A percentile compares a stretch with the other conserved stretches of the same genome.
phyloP scores from a whole-genome alignment of 1,140 invertebrate genomes.

The Drosophila ercepeae region DNA sequence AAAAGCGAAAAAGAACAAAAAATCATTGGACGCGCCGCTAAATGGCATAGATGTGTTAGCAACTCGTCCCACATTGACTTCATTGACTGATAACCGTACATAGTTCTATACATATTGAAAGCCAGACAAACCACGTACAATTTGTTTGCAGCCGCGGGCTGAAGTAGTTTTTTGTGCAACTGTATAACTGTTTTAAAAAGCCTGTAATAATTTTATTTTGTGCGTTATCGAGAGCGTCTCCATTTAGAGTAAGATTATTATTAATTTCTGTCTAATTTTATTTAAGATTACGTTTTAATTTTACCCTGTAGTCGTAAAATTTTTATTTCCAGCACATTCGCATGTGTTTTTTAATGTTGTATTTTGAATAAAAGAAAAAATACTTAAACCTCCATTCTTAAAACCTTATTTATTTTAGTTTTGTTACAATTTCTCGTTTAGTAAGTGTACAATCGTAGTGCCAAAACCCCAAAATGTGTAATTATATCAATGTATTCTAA shows the following conservation, averaged over 20 bases:
- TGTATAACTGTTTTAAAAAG: conserved; percentile 50
- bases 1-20: conserved; percentile 64
- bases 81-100: conserved; percentile 73
- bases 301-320: conserved; percentile 40
- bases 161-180: conserved; percentile 28
- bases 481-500: conserved; percentile 57
- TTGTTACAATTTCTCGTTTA: conserved; percentile 8
- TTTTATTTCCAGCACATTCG: conserved; percentile 44
- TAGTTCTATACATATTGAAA: conserved; percentile 24
- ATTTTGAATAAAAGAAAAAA: conserved; percentile 64
- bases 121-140: conserved; percentile 39
- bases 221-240: conserved; percentile 30
- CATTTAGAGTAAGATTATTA: conserved; percentile 26
- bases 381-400: conserved; percentile 39
- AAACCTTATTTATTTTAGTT: conserved; percentile 14
- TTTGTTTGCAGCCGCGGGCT: conserved; percentile 17
- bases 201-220: conserved; percentile 38
- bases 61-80: conserved; percentile 65
- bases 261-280: conserved; percentile 29
- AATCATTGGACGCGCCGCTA: conserved; percentile 32
- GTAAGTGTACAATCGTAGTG: conserved; percentile 30
- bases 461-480: conserved; percentile 48
- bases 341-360: conserved; percentile 61
- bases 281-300: conserved; percentile 23
- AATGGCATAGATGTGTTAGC: conserved; percentile 40